These are phyloP conservation scores for Cremastinae sp. DNA, from an alignment of 2,888 invertebrate species.

Conservation along the genomic window DNA sequence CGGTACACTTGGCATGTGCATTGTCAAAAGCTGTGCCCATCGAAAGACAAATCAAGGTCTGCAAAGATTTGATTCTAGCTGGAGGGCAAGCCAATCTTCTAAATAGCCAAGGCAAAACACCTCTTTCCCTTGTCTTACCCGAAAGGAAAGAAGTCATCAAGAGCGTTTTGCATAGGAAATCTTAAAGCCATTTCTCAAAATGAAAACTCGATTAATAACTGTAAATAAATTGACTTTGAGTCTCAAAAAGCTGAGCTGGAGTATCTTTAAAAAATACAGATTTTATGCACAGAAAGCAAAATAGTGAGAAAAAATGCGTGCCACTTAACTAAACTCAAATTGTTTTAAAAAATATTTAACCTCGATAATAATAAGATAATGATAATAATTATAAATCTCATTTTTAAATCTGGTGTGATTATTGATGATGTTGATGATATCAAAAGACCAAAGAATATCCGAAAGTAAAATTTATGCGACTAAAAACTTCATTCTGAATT, in stretches of 20 bases:
- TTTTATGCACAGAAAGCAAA: slow-evolving; percentile 18
- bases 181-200: slow-evolving; percentile 45
- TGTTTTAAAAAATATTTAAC: not conserved
- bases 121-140: slow-evolving; percentile 66
- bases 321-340: too few species aligned
- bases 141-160: slow-evolving; percentile 67
- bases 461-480: slow-evolving; percentile 10
- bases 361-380: slow-evolving; percentile 1
- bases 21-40: slow-evolving; percentile 60
- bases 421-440: slow-evolving; percentile 17
- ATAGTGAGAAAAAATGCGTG: slow-evolving; percentile 3
- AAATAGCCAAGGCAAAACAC: slow-evolving; percentile 69
- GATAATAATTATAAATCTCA: too few species aligned
- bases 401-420: not conserved
- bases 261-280: too few species aligned
- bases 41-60: slow-evolving; percentile 69
- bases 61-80: slow-evolving; percentile 65
- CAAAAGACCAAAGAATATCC: slow-evolving; percentile 46
- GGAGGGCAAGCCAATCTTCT: slow-evolving; percentile 67
- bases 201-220: not conserved
- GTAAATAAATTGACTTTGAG: not conserved
- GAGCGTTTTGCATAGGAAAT: slow-evolving; percentile 66
- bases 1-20: slow-evolving; percentile 70
- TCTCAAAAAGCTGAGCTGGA: not conserved
- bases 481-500: too few species aligned